phyloP scores from a whole-genome alignment of 2,113 vertebrate genomes.

The Tragelaphus buxtoni region DNA sequence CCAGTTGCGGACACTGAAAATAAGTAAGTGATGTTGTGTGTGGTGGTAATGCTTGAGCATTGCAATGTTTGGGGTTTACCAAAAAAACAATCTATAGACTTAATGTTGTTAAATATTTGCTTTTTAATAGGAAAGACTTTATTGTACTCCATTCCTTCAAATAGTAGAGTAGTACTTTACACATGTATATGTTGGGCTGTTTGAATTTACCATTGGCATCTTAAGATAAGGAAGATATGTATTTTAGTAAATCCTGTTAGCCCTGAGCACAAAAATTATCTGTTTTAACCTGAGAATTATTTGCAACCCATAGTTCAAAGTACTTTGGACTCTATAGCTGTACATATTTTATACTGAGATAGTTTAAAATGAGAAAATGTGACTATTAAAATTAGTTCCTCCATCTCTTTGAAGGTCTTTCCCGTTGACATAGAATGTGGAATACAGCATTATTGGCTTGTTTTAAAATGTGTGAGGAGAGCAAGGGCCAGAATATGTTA shows the following conservation, averaged over 20 bases:
- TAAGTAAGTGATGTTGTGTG: conserved; percentile 86
- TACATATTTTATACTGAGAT: not conserved
- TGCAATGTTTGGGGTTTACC: not conserved
- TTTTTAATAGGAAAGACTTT: not conserved
- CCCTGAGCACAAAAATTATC: not conserved
- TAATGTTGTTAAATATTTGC: not conserved
- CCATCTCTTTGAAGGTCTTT: not conserved
- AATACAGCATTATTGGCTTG: not conserved
- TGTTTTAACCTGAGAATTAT: not conserved
- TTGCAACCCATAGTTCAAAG: not conserved
- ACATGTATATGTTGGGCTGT: not conserved
- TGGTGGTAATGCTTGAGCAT: not conserved
- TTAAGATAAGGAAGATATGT: not conserved
- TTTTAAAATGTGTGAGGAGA: not conserved
- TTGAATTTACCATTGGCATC: not conserved
- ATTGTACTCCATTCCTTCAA: not conserved
- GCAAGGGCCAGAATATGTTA: not conserved
- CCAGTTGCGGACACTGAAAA: conserved; percentile 96
- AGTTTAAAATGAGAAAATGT: not conserved
- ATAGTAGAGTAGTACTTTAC: not conserved
- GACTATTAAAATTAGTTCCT: not conserved
- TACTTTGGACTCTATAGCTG: not conserved
- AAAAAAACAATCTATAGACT: not conserved
- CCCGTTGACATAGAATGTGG: not conserved
- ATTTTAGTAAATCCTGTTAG: not conserved